A percentile compares a stretch with the other conserved stretches of the same genome.
Conservation (phyloP, 2,113 vertebrate species). For the Heptranchias perlo region DNA sequence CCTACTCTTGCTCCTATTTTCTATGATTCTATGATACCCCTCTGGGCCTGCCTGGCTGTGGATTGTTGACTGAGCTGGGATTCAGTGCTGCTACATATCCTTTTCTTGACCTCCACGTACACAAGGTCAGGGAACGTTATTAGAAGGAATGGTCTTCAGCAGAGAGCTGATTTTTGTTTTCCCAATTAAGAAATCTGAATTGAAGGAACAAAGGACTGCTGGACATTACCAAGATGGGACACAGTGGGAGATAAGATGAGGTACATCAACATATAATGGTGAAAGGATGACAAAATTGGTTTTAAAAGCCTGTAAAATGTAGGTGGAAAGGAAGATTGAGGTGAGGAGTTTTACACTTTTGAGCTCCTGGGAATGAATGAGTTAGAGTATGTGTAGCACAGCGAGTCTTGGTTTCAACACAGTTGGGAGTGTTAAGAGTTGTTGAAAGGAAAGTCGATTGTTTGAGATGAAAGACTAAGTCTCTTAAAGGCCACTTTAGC, state of each 20-base stretch:
- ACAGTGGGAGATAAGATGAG: not conserved
- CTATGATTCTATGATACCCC: too few relatives aligned
- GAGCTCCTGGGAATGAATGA: not conserved
- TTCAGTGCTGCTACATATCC: too few relatives aligned
- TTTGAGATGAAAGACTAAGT: not conserved
- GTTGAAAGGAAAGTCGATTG: not conserved
- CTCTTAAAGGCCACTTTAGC: not conserved
- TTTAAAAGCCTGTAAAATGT: not conserved
- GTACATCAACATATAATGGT: not conserved
- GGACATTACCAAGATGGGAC: too few relatives aligned
- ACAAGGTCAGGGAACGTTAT: too few relatives aligned
- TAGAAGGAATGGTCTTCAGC: too few relatives aligned
- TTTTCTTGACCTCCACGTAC: too few relatives aligned
- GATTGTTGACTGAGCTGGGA: too few relatives aligned
- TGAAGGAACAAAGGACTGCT: not conserved
- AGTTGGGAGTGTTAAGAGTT: not conserved
- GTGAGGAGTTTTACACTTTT: not conserved
- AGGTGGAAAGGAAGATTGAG: too few relatives aligned
- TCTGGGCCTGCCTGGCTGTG: too few relatives aligned
- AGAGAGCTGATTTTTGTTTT: not conserved
- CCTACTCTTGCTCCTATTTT: too few relatives aligned
- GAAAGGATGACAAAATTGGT: not conserved
- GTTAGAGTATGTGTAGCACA: not conserved
- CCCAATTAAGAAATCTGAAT: not conserved
- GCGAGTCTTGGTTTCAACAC: too few relatives aligned